Evolutionary conservation across 1,140 invertebrate genomes (phyloP), one percentile per base, ranked within the genome.

Genomic region (Saccostrea cuccullata): DNA sequence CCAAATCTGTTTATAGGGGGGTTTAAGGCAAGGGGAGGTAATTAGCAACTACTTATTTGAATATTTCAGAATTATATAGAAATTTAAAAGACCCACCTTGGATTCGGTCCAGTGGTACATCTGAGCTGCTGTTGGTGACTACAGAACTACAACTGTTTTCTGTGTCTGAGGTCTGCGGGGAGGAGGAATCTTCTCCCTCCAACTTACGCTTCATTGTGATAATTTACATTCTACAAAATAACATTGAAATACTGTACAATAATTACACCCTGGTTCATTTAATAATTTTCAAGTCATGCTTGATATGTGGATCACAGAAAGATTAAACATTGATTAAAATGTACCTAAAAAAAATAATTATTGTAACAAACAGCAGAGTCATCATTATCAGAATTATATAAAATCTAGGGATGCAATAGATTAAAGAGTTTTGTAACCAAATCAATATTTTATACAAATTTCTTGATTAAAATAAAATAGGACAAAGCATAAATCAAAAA

Each of bases 121-220:
- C 89, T 12, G 90, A 88, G 82, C 91, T 92, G 26, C 88, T 90
- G 77, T 90, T 91, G 15, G 89, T 90, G n/a, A 87, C 82, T 0
- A 88, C 26, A 2, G 89, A 91, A 84, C 90, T 90, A 84, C 88
- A 90, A 58, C 89, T 91, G 55, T 90, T 87, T 55, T 85, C 87
- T 85, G 90, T 89, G 30, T 90, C 90, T 36, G 70, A 77, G 11
- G 70, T 77, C 26, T 26, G 23, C 3, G 70, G 70, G 36, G 70
- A 77, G 64, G 70, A 73, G 55, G 84, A 82, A 23, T 86, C 89
- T 1, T 83, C 70, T 15, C 70, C 70, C 70, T 77, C 70, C 70
- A 77, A 77, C 30, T 77, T 77, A 15, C 70, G 70, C 70, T 77
- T 77, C 70, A 77, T 77, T 30, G 23, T 77, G 70, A 77, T 36